Evolutionary conservation across 1,140 invertebrate genomes (phyloP), one percentile per base, ranked within the genome.

Genomic region (Drosophila burlai): DNA sequence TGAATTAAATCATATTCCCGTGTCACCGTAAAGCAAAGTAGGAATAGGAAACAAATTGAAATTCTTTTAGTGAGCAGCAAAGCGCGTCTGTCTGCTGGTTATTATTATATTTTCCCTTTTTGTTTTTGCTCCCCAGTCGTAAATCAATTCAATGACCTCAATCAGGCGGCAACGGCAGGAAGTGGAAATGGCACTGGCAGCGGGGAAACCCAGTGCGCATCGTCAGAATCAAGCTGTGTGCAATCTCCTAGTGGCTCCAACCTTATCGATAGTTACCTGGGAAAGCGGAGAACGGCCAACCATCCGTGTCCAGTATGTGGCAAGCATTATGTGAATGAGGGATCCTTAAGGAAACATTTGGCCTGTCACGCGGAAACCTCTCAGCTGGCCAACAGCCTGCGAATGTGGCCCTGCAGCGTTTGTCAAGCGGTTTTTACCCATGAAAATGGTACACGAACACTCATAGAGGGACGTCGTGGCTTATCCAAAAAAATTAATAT

Each of bases 261-360:
- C 18, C 24, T 82, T 11, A 94, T 94, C 93, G 95, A 95, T 94
- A 95, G 94, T 95, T 97, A 97, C 95, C 94, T 97, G 96, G 97
- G 97, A 91, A 98, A 98, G 42, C 95, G 97, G 93, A 94, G 97
- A 93, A 98, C 97, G 49, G 97, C 97, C 68, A 98, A 98, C 93
- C 97, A 98, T 93, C 97, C 97, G 45, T 98, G 98, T 93, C 97
- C 97, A 18, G 97, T 98, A 11, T 98, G 98, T 93, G 97, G 97
- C 65, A 98, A 98, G 93, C 97, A 98, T 93, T 98, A 98, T 94
- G 97, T 98, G 78, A 98, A 98, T 94, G 97, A 98, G 94, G 97
- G 97, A 75, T 98, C 97, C 74, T 94, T 98, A 71, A 95, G 97
- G 82, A 98, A 98, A 93, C 98, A 98, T 93, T 95, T 98, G 80